These are phyloP conservation scores for Luperina nickerlii DNA, from an alignment of 2,888 invertebrate species.

Conservation along the genomic window DNA sequence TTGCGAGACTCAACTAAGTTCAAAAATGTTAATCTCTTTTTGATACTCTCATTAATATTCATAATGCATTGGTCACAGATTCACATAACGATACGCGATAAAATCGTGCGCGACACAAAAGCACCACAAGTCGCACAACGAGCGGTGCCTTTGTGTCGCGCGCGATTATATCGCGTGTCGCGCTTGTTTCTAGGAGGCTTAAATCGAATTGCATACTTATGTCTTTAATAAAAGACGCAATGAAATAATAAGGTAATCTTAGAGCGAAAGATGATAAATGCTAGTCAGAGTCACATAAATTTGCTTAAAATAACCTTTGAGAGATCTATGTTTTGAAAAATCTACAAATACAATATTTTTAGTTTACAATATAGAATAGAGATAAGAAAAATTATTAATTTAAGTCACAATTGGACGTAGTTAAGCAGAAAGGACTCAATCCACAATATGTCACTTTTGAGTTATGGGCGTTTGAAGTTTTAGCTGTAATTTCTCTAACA, in stretches of 20 bases:
- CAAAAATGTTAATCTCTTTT: neutral
- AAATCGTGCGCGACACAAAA: too few relatives aligned
- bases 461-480: too few relatives aligned
- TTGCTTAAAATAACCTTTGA: neutral
- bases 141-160: too few relatives aligned
- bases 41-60: neutral
- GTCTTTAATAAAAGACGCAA: conserved; percentile 12
- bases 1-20: neutral
- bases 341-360: neutral
- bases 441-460: too few relatives aligned
- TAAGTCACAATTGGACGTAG: too few relatives aligned
- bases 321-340: neutral
- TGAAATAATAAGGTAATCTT: conserved; percentile 32
- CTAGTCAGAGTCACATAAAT: conserved; percentile 12
- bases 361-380: neutral
- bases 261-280: conserved; percentile 20
- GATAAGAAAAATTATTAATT: conserved; percentile 29
- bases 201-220: neutral
- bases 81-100: neutral
- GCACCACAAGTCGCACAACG: too few relatives aligned
- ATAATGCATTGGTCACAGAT: neutral
- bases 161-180: too few relatives aligned
- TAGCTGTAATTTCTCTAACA: too few relatives aligned
- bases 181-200: too few relatives aligned
- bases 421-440: too few relatives aligned